phyloP scores from a whole-genome alignment of 2,797 vertebrate species.

The Hoplostethus atlanticus region DNA sequence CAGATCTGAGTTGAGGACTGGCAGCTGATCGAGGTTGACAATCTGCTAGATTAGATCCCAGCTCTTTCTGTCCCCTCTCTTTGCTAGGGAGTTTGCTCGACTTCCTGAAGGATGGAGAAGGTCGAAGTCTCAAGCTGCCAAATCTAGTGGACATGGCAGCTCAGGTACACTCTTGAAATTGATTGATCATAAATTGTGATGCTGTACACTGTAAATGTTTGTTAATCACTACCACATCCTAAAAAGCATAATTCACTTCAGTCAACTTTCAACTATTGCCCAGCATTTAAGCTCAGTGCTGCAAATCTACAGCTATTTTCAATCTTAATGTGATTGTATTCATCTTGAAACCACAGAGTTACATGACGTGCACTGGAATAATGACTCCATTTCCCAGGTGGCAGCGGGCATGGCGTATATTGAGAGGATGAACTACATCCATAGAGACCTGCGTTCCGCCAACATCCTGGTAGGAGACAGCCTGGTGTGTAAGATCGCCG shows the following conservation, averaged over 20 bases:
- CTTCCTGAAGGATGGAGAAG: constrained; percentile 98
- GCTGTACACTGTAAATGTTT: not conserved
- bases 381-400: constrained; percentile 84
- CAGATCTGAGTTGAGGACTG: constrained; percentile 13
- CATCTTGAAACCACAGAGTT: constrained; percentile 28
- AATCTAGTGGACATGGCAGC: constrained; percentile 99
- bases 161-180: constrained; percentile 84
- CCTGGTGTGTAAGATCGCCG: constrained; percentile 98
- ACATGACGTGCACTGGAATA: constrained; percentile 33
- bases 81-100: constrained; percentile 95
- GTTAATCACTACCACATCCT: too few species aligned
- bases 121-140: constrained; percentile 94
- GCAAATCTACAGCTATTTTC: constrained; percentile 11
- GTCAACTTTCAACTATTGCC: constrained; percentile 21
- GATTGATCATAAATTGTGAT: not conserved
- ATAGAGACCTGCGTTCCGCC: constrained; percentile 96
- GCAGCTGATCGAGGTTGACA: not conserved
- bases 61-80: not conserved
- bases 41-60: not conserved
- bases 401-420: constrained; percentile 99
- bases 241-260: constrained; percentile 16
- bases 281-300: constrained; percentile 10
- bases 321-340: constrained; percentile 5
- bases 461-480: constrained; percentile 98
- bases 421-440: constrained; percentile 99